Evolutionary conservation across 2,113 vertebrate genomes (phyloP), one percentile per base, ranked within the genome.

Genomic region (Propithecus coquereli): DNA sequence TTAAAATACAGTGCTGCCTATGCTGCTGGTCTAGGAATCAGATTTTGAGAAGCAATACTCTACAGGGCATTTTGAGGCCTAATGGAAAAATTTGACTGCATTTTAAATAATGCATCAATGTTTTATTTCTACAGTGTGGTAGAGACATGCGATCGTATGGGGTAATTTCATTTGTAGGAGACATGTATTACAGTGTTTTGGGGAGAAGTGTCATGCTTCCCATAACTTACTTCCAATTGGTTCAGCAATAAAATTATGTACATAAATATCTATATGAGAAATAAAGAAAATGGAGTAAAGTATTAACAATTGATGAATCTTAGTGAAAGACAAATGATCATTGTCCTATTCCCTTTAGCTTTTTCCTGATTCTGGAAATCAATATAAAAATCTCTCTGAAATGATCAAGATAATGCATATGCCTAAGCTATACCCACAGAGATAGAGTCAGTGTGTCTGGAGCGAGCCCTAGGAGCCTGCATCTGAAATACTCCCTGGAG

Each of bases 281-380:
- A 47, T 66, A 40, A 66, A 83, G 57, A 61, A 63, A 87, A 87
- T 37, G 50, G 40, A 22, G 32, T 90, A 18, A 90, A 81, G 81
- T 82, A 61, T 37, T 89, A 74, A 76, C n/a, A 61, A 63, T 5
- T 50, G 45, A 83, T 77, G 13, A 66, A 59, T 74, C 9, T 80
- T 65, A 3, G 54, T 81, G 40, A 92, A 66, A 90, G 73, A 57
- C 12, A 79, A 22, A 37, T 70, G 68, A 52, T 83, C 59, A 47
- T 37, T 73, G 4, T 45, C 18, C 57, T 27, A 18, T 43, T 79
- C 43, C 43, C 61, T 85, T 85, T 11, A 87, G 30, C 14, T 27
- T 34, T 92, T 77, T 95, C 71, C 63, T 43, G 37, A 81, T 82
- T 90, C 86, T 66, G 10, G 81, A 93, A 94, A 76, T 89, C 27